Evolutionary conservation across 2,888 invertebrate genomes (phyloP), one percentile per base, ranked within the genome.

Genomic region (Eupithecia abbreviata): DNA sequence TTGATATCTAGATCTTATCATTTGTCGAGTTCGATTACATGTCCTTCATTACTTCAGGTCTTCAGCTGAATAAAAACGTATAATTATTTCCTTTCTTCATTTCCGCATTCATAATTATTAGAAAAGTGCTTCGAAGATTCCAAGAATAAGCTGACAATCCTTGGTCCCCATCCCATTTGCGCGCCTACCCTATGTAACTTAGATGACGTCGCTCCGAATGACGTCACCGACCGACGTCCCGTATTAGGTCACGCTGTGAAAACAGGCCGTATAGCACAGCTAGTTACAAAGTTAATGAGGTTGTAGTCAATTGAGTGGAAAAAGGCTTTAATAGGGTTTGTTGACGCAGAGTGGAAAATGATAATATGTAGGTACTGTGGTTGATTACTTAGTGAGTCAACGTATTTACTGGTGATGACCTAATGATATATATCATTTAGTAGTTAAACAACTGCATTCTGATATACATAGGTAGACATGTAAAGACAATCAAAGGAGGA

Each of bases 351-450:
- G 47, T 76, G 72, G 70, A 72, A 78, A 78, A 76, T 72, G 68
- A 76, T 78, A 68, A 74, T 18, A 30, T 30, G 30, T 30, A 30
- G 30, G 30, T 30, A n/a, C 65, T 72, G 65, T 51, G 62, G 68
- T 74, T 73, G 9, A 68, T 70, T 49, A 43, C 15, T 74, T 41
- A 15, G 62, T 76, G 78, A 78, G 66, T 78, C 78, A 76, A 69
- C 45, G 15, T 71, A 69, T 74, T 75, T 78, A 78, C 70, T 71
- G 2, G 65, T 10, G 76, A 74, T 76, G 76, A 78, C 55, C 70
- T 78, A 76, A 78, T 75, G 71, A n/a, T 15, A 71, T 55, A 2
- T 30, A 75, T 75, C 67, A 45, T 71, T 74, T 51, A 71, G 75
- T 71, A 68, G 68, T 45, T 72, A 58, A n/a, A 58, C 9, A 71